Conservation (phyloP, 2,888 invertebrate species). For the Scaptomyza reducta region DNA sequence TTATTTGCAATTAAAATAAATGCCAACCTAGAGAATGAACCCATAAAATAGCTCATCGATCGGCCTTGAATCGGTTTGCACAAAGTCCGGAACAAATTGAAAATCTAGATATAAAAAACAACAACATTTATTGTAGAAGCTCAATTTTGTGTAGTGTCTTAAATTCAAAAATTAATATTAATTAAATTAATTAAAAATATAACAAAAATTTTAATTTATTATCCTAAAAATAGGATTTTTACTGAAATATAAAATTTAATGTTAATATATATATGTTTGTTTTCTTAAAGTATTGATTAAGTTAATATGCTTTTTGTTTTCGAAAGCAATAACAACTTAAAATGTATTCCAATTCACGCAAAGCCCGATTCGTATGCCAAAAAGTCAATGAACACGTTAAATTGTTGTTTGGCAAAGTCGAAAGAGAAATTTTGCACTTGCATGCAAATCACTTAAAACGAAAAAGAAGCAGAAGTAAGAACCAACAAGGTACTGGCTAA, state of each 20-base stretch:
- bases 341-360: conserved; percentile 24
- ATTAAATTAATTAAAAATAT: no score
- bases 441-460: conserved; percentile 37
- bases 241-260: no score
- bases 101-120: not conserved
- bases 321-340: conserved; percentile 5
- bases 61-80: not conserved
- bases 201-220: no score
- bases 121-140: no score
- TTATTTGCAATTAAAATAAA: not conserved
- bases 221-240: not conserved
- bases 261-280: no score
- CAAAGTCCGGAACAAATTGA: not conserved
- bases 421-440: conserved; percentile 45
- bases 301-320: conserved; percentile 1
- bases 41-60: not conserved
- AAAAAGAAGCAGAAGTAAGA: not conserved
- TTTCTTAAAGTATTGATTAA: not conserved
- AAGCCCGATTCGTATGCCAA: conserved; percentile 34
- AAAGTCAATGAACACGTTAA: conserved; percentile 27
- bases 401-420: conserved; percentile 30
- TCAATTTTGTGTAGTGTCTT: no score
- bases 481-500: not conserved
- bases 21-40: not conserved
- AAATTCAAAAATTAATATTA: no score